phyloP scores from a whole-genome alignment of 1,140 invertebrate species.

The Temnothorax nylanderi region DNA sequence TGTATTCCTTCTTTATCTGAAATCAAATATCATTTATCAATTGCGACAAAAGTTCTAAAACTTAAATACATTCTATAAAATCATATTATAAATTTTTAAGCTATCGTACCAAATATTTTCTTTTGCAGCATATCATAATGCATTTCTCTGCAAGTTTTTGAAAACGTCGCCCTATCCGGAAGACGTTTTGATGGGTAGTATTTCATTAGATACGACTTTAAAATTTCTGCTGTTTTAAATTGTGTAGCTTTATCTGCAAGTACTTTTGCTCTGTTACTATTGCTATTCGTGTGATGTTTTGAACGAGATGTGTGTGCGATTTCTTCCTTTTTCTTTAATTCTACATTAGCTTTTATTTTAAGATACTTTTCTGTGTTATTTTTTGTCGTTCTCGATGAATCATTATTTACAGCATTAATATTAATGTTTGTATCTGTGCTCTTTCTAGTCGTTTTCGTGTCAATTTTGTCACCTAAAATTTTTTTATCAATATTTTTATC shows the following conservation, averaged over 20 bases:
- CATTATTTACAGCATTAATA: constrained; percentile 13
- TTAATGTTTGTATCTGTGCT: neutral
- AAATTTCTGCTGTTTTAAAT: constrained; percentile 76
- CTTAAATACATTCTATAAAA: constrained; percentile 11
- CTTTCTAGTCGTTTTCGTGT: neutral
- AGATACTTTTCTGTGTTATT: neutral
- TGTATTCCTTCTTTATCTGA: constrained; percentile 73
- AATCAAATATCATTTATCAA: constrained; percentile 56
- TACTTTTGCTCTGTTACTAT: constrained; percentile 51
- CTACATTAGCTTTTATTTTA: neutral
- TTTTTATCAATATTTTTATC: constrained; percentile 22
- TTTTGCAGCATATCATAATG: constrained; percentile 71
- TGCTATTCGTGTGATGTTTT: constrained; percentile 21
- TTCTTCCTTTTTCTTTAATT: constrained; percentile 13
- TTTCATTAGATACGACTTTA: constrained; percentile 77
- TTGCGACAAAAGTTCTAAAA: constrained; percentile 27
- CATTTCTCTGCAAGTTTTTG: constrained; percentile 77
- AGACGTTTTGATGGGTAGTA: constrained; percentile 77
- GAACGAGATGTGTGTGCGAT: neutral
- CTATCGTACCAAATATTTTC: constrained; percentile 75
- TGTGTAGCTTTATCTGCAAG: constrained; percentile 66
- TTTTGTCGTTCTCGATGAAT: neutral
- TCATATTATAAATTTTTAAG: constrained; percentile 34
- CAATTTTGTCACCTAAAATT: neutral
- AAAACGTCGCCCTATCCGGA: constrained; percentile 77